A percentile compares a stretch with the other conserved stretches of the same genome.
These are phyloP conservation scores for Hycleus cichorii DNA, from an alignment of 1,140 invertebrate species.

Conservation along the genomic window DNA sequence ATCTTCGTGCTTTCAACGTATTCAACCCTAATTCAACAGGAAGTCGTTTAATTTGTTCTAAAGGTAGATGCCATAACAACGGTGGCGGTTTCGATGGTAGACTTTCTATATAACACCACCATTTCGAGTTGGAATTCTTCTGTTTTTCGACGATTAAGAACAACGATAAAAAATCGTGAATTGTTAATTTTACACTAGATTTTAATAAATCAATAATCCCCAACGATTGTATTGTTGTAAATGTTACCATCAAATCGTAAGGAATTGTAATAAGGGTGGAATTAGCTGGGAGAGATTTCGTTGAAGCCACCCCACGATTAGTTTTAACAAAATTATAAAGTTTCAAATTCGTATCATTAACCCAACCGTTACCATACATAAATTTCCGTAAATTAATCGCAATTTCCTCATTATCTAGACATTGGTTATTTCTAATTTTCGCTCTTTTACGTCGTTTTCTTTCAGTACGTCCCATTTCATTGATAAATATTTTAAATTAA, in stretches of 20 bases:
- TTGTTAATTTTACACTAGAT: slow-evolving; percentile 34
- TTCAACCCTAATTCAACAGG: slow-evolving; percentile 37
- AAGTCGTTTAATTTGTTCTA: slow-evolving; percentile 39
- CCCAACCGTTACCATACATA: slow-evolving; percentile 29
- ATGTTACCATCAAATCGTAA: slow-evolving; percentile 47
- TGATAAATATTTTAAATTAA: neutral
- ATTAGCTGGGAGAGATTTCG: slow-evolving; percentile 37
- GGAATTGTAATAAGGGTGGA: slow-evolving; percentile 49
- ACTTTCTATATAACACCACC: slow-evolving; percentile 50
- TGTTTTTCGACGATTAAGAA: slow-evolving; percentile 53
- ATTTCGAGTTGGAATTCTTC: slow-evolving; percentile 39
- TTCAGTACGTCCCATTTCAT: slow-evolving; percentile 28
- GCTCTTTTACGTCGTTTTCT: slow-evolving; percentile 17
- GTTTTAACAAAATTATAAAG: slow-evolving; percentile 42
- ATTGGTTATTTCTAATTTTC: neutral
- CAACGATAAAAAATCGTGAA: slow-evolving; percentile 51
- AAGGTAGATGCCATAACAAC: slow-evolving; percentile 45
- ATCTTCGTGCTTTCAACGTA: slow-evolving; percentile 35
- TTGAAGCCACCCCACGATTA: slow-evolving; percentile 51
- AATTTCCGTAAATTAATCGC: slow-evolving; percentile 30
- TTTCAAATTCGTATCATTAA: slow-evolving; percentile 28
- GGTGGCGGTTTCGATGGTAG: slow-evolving; percentile 49
- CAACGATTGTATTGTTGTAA: slow-evolving; percentile 31
- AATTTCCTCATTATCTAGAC: slow-evolving; percentile 16
- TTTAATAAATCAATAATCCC: slow-evolving; percentile 32